Evolutionary conservation across 2,113 vertebrate species (phyloP).

Genomic region (Apus apus): DNA sequence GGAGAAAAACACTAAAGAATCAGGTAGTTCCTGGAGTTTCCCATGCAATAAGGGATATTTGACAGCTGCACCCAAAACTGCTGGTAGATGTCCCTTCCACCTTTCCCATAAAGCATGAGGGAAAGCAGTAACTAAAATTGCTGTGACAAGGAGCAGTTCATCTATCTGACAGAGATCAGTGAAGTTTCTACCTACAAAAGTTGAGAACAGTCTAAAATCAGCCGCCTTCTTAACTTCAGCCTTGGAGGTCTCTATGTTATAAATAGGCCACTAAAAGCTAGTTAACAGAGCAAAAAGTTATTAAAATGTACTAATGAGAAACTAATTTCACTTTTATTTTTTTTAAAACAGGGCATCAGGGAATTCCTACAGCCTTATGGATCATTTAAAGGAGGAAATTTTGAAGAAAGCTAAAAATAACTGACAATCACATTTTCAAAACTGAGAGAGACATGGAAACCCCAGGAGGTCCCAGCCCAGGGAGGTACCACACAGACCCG

Average conservation of each 20-base stretch:
- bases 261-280: constrained; percentile 32
- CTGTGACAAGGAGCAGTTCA: neutral
- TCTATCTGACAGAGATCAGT: neutral
- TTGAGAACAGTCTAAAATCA: neutral
- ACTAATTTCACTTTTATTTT: neutral
- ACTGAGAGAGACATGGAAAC: neutral
- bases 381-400: neutral
- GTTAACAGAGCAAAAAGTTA: constrained; percentile 32
- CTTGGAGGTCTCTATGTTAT: neutral
- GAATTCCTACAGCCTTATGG: neutral
- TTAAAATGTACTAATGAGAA: constrained; percentile 47
- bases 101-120: neutral
- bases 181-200: neutral
- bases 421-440: neutral
- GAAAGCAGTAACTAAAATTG: neutral
- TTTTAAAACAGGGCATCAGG: neutral
- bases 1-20: neutral
- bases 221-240: neutral
- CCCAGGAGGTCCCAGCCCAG: neutral
- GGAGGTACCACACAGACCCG: neutral
- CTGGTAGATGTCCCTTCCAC: neutral
- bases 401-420: constrained; percentile 39
- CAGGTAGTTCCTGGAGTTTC: neutral
- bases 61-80: neutral
- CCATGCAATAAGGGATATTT: neutral